phyloP scores from a whole-genome alignment of 2,888 invertebrate genomes.

The Ectemnius continuus region DNA sequence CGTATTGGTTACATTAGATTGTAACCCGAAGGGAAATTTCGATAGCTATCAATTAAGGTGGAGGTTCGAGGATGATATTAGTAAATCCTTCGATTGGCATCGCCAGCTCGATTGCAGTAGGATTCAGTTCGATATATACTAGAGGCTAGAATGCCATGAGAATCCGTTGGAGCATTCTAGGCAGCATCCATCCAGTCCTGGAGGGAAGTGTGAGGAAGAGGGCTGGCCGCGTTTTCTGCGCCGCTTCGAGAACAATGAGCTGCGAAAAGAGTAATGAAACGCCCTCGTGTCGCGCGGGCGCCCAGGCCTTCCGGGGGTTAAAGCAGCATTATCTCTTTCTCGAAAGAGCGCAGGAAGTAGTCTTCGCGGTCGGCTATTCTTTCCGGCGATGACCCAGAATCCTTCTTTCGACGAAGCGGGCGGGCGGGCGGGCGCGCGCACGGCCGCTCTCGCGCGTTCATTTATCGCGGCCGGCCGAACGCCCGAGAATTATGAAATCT shows the following conservation, averaged over 20 bases:
- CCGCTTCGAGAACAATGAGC: conserved; percentile 60
- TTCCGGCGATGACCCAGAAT: conserved; percentile 44
- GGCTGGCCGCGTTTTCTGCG: conserved; percentile 51
- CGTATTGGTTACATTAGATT: too few relatives aligned
- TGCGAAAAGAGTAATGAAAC: conserved; percentile 62
- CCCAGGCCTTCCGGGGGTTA: conserved; percentile 51
- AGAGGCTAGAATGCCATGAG: neutral
- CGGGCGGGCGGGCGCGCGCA: too few relatives aligned
- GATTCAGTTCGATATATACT: too few relatives aligned
- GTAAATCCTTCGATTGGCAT: too few relatives aligned
- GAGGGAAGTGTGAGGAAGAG: conserved; percentile 30
- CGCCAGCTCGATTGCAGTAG: too few relatives aligned
- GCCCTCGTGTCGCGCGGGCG: conserved; percentile 35
- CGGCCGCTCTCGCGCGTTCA: conserved; percentile 17
- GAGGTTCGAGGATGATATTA: too few relatives aligned
- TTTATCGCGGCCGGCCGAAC: conserved; percentile 42
- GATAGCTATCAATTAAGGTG: too few relatives aligned
- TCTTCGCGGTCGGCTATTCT: conserved; percentile 52
- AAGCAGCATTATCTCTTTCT: conserved; percentile 59
- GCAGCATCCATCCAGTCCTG: neutral
- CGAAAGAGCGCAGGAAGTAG: conserved; percentile 51
- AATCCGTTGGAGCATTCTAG: neutral
- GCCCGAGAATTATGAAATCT: conserved; percentile 51
- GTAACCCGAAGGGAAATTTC: too few relatives aligned
- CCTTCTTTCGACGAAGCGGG: conserved; percentile 24